Percentiles rank a stretch among this genome's conserved stretches.
phyloP scores from a whole-genome alignment of 2,797 vertebrate genomes.

The Takifugu rubripes region DNA sequence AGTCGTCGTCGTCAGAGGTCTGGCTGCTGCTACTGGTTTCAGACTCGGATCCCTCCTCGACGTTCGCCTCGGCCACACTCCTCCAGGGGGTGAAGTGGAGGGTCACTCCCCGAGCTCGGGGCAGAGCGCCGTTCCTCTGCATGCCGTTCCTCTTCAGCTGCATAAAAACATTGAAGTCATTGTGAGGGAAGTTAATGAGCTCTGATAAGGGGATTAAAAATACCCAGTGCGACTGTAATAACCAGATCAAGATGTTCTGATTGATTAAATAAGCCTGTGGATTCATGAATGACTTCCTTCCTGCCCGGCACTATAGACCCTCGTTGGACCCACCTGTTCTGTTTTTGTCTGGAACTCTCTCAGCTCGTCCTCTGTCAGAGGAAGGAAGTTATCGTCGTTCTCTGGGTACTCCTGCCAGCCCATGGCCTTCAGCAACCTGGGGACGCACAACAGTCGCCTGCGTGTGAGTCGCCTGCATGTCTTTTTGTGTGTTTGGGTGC shows the following conservation, averaged over 20 bases:
- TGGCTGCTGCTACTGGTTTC: slow-evolving; percentile 96
- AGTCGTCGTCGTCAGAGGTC: slow-evolving; percentile 91
- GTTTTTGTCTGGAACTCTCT: slow-evolving; percentile 97
- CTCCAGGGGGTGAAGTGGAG: slow-evolving; percentile 93
- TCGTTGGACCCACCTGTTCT: slow-evolving; percentile 82
- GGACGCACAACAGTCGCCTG: neutral
- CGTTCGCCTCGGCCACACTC: slow-evolving; percentile 87
- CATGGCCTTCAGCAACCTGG: slow-evolving; percentile 96
- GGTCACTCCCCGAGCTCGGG: slow-evolving; percentile 81
- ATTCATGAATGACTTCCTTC: no score
- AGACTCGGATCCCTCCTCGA: slow-evolving; percentile 89
- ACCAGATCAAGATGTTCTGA: no score
- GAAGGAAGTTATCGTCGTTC: slow-evolving; percentile 97
- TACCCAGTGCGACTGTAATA: no score
- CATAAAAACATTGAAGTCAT: neutral
- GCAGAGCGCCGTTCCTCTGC: slow-evolving; percentile 89
- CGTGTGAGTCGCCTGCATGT: slow-evolving; percentile 1
- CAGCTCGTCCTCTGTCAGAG: slow-evolving; percentile 97
- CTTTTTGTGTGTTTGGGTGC: neutral
- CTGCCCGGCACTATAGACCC: no score
- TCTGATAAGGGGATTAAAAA: neutral
- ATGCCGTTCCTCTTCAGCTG: slow-evolving; percentile 93
- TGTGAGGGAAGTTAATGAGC: neutral
- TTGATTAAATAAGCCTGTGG: no score
- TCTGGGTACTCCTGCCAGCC: slow-evolving; percentile 99